phyloP scores from a whole-genome alignment of 2,888 invertebrate species.

The Nomada flava region DNA sequence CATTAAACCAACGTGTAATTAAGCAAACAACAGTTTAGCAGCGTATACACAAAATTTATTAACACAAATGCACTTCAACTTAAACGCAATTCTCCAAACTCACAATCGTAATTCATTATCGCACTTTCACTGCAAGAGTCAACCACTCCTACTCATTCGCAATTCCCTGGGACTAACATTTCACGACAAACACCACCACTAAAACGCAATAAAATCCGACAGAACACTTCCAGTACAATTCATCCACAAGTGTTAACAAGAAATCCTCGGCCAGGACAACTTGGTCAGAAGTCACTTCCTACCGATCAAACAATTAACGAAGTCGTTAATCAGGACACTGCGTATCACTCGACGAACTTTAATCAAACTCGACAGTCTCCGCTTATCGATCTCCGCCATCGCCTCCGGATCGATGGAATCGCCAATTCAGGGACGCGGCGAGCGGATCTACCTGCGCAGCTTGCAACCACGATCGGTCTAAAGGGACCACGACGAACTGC shows the following conservation, averaged over 20 bases:
- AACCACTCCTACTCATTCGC: not conserved
- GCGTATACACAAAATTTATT: not conserved
- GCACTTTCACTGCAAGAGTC: not conserved
- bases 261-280: not conserved
- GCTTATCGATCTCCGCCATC: constrained; percentile 30
- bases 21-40: too few relatives aligned
- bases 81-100: too few relatives aligned
- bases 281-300: not conserved
- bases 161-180: not conserved
- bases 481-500: constrained; percentile 39
- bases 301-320: constrained; percentile 18
- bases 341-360: constrained; percentile 9
- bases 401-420: constrained; percentile 39
- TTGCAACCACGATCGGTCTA: constrained; percentile 58
- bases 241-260: not conserved
- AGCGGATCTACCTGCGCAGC: constrained; percentile 55
- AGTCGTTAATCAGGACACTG: not conserved
- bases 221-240: not conserved
- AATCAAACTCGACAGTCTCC: not conserved
- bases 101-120: too few relatives aligned
- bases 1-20: too few relatives aligned
- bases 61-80: not conserved
- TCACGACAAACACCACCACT: not conserved
- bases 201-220: not conserved
- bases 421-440: constrained; percentile 40